phyloP scores from a whole-genome alignment of 1,140 invertebrate genomes.

The Aphelinus certus region DNA sequence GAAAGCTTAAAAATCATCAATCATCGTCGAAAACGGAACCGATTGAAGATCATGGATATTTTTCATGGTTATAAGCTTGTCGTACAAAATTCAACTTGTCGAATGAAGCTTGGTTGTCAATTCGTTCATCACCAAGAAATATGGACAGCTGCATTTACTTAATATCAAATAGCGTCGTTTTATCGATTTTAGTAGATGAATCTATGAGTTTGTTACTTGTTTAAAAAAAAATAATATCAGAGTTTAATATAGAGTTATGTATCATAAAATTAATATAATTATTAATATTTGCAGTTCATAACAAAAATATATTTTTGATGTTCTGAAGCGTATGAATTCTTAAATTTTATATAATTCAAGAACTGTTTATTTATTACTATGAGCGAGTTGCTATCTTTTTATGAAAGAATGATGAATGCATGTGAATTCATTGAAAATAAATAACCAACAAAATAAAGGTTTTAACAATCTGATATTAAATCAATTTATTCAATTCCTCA shows the following conservation, averaged over 20 bases:
- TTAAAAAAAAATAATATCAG: conserved; percentile 21
- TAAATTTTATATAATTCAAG: conserved; percentile 26
- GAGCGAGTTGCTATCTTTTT: conserved; percentile 12
- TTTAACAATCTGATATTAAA: not conserved
- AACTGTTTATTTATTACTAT: conserved; percentile 32
- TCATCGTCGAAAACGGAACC: too few species aligned
- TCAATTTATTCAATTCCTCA: too few species aligned
- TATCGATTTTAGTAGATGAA: conserved; percentile 28
- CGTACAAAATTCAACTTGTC: not conserved
- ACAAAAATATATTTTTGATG: conserved; percentile 4
- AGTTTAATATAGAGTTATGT: conserved; percentile 35
- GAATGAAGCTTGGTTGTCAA: conserved; percentile 1
- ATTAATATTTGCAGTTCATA: conserved; percentile 6
- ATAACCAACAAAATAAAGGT: conserved; percentile 33
- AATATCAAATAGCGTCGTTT: conserved; percentile 30
- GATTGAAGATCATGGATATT: too few species aligned
- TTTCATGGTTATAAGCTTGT: conserved; percentile 2
- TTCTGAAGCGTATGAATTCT: not conserved
- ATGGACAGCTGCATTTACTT: conserved; percentile 43
- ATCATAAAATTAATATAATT: conserved; percentile 21
- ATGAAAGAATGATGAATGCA: conserved; percentile 16
- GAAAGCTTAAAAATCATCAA: not conserved
- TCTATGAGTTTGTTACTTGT: conserved; percentile 40
- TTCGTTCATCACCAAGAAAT: conserved; percentile 4
- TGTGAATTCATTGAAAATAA: conserved; percentile 19